These are phyloP conservation scores for Epinotia nisella DNA, from an alignment of 2,888 invertebrate species.

Conservation along the genomic window DNA sequence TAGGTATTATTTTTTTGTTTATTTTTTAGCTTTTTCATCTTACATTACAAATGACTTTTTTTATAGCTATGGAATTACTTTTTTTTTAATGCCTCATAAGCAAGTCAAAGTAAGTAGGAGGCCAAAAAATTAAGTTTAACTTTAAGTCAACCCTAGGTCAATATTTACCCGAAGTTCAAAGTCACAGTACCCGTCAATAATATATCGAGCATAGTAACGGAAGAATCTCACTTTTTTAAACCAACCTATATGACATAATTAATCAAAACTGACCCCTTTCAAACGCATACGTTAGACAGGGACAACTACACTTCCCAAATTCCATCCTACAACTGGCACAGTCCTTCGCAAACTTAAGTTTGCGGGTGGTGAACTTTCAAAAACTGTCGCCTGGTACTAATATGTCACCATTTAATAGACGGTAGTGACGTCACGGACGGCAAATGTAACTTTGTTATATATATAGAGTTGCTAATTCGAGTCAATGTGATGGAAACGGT, in stretches of 20 bases:
- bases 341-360: conserved; percentile 16
- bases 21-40: too few relatives aligned
- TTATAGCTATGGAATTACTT: too few relatives aligned
- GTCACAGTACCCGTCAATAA: conserved; percentile 39
- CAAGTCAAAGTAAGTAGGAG: too few relatives aligned
- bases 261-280: conserved; percentile 47
- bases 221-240: conserved; percentile 58
- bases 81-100: too few relatives aligned
- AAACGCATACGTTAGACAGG: conserved; percentile 42
- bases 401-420: background rate
- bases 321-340: conserved; percentile 47
- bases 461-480: conserved; percentile 52
- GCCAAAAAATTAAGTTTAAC: too few relatives aligned
- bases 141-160: background rate
- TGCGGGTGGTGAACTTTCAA: conserved; percentile 16
- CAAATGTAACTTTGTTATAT: conserved; percentile 35
- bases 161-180: conserved; percentile 45
- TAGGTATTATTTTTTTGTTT: too few relatives aligned
- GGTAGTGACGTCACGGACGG: background rate
- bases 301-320: conserved; percentile 44
- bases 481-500: conserved; percentile 66
- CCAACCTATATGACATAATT: conserved; percentile 66
- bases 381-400: background rate
- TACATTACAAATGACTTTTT: too few relatives aligned
- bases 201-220: conserved; percentile 48